Conservation (phyloP, 2,113 vertebrate species). For the Cheilinus undulatus region DNA sequence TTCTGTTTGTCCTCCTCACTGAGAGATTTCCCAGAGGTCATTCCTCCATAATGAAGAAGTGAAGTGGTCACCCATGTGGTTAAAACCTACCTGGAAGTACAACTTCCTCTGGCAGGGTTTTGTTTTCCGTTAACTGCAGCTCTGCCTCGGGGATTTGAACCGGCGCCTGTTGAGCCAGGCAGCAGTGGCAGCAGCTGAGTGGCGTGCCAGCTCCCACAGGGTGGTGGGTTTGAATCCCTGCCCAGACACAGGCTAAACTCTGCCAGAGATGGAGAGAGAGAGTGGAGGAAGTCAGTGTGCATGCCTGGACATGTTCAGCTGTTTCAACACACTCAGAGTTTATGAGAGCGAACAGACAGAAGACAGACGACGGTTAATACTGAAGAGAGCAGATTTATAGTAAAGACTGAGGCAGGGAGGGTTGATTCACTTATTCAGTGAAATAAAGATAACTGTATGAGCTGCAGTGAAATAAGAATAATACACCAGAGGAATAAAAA, state of each 20-base stretch:
- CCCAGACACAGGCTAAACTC: conserved; percentile 9
- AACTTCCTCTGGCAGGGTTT: conserved; percentile 14
- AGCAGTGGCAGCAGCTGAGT: conserved; percentile 38
- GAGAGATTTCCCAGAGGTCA: not conserved
- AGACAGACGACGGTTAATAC: not conserved
- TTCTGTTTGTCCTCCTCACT: not conserved
- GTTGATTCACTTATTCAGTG: no score
- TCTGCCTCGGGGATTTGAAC: conserved; percentile 31
- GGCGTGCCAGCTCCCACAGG: conserved; percentile 45
- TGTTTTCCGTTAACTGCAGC: conserved; percentile 10
- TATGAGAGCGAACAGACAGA: not conserved
- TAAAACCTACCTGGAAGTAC: not conserved
- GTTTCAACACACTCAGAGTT: not conserved
- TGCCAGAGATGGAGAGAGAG: not conserved
- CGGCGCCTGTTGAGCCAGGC: conserved; percentile 48
- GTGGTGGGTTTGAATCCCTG: conserved; percentile 60
- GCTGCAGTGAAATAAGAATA: no score
- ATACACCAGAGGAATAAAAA: no score
- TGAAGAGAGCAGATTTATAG: no score
- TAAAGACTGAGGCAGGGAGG: no score
- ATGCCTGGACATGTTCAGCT: conserved; percentile 3
- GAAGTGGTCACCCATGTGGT: not conserved
- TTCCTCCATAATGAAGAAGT: not conserved
- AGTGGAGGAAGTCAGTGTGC: conserved; percentile 9
- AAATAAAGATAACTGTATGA: no score